Evolutionary conservation across 2,113 vertebrate genomes (phyloP).

Genomic region (Sorex araneus): DNA sequence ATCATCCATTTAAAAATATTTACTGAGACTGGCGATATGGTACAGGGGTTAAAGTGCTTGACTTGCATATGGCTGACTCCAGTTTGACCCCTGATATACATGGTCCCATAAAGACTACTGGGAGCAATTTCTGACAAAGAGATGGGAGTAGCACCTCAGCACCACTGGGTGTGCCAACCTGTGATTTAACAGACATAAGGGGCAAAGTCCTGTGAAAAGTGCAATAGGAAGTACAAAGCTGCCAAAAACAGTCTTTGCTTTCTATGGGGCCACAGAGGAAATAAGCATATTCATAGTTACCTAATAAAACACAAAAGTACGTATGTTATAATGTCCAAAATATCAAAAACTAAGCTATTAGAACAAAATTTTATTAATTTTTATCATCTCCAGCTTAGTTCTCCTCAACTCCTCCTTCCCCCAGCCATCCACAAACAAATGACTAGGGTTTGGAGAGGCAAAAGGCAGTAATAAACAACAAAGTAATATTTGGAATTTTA

Average conservation of each 20-base stretch:
- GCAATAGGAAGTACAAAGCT: neutral
- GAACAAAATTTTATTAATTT: slow-evolving; percentile 44
- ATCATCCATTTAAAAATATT: slow-evolving; percentile 43
- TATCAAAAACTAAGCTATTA: slow-evolving; percentile 24
- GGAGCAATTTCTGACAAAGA: too few species aligned
- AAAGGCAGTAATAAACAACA: slow-evolving; percentile 59
- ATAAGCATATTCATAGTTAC: slow-evolving; percentile 6
- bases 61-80: too few species aligned
- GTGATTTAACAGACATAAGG: neutral
- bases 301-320: slow-evolving; percentile 53
- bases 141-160: too few species aligned
- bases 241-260: neutral
- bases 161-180: too few species aligned
- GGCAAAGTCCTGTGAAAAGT: slow-evolving; percentile 22
- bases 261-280: neutral
- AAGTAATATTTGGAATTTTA: slow-evolving; percentile 43
- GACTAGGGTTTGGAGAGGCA: slow-evolving; percentile 32
- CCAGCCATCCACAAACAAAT: slow-evolving; percentile 28
- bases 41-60: too few species aligned
- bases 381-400: slow-evolving; percentile 54
- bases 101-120: too few species aligned
- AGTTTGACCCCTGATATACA: too few species aligned
- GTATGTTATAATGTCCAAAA: slow-evolving; percentile 32
- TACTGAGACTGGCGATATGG: neutral
- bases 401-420: too few species aligned